Percentiles rank a stretch among this genome's conserved stretches.
These are phyloP conservation scores for Petrolisthes cinctipes DNA, from an alignment of 2,888 invertebrate species.

Conservation along the genomic window DNA sequence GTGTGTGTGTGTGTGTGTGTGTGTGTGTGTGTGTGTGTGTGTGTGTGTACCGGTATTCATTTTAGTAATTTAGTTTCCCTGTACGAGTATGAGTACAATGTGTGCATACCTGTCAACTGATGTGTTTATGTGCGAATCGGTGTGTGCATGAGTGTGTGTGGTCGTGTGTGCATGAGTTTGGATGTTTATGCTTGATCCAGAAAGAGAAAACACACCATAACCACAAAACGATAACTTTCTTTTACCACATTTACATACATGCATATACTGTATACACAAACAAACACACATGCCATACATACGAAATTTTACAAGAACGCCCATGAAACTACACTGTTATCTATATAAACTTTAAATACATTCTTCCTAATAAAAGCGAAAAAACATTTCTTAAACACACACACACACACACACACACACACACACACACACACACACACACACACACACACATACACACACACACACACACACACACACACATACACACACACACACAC, in stretches of 20 bases:
- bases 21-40: conserved; percentile 26
- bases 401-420: neutral
- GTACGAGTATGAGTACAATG: neutral
- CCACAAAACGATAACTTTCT: neutral
- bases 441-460: neutral
- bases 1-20: conserved; percentile 26
- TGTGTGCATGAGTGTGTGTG: neutral
- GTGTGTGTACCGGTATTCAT: neutral
- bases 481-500: conserved; percentile 17
- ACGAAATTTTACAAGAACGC: neutral
- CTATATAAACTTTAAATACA: no score
- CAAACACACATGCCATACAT: neutral
- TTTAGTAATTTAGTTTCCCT: neutral
- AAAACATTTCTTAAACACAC: neutral
- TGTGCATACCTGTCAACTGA: neutral
- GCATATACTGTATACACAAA: neutral
- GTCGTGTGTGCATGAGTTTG: no score
- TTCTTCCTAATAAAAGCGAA: no score
- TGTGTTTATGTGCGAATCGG: neutral
- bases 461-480: neutral
- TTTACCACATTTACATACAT: neutral
- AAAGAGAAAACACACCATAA: neutral
- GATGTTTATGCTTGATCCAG: neutral
- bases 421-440: conserved; percentile 21
- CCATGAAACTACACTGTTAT: no score